phyloP scores from a whole-genome alignment of 2,888 invertebrate species.

The Meghimatium bilineatum region DNA sequence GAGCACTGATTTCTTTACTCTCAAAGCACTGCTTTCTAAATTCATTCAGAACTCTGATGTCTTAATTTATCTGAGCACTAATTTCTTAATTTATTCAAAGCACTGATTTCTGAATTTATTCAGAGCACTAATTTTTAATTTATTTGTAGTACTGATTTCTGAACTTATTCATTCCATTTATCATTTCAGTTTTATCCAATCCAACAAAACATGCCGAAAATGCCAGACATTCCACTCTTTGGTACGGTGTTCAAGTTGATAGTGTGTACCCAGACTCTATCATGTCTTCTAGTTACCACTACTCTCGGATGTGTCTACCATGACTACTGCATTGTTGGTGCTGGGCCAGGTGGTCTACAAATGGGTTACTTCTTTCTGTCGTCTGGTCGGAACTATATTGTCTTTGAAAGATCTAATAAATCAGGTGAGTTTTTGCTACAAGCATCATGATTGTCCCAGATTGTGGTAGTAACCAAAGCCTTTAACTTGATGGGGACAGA shows the following conservation, averaged over 20 bases:
- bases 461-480: too few relatives aligned
- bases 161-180: not conserved
- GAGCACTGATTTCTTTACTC: too few relatives aligned
- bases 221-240: not conserved
- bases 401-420: slow-evolving; percentile 75
- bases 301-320: slow-evolving; percentile 49
- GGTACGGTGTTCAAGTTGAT: not conserved
- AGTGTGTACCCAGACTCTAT: not conserved
- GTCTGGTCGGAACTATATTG: slow-evolving; percentile 76
- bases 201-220: not conserved
- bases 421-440: slow-evolving; percentile 61
- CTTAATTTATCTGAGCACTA: too few relatives aligned
- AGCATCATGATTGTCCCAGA: too few relatives aligned
- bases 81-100: too few relatives aligned
- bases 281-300: not conserved
- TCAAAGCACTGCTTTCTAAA: too few relatives aligned
- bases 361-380: slow-evolving; percentile 76
- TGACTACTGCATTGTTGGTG: slow-evolving; percentile 78
- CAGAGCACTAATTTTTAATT: too few relatives aligned
- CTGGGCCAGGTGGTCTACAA: slow-evolving; percentile 78
- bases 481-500: too few relatives aligned
- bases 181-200: not conserved
- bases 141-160: too few relatives aligned
- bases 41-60: too few relatives aligned
- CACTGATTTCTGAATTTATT: too few relatives aligned